Percentiles rank a stretch among this genome's conserved stretches.
These are phyloP conservation scores for Hermaeophaga mercurialis DNA, from an alignment of 2,888 invertebrate species.

Conservation along the genomic window DNA sequence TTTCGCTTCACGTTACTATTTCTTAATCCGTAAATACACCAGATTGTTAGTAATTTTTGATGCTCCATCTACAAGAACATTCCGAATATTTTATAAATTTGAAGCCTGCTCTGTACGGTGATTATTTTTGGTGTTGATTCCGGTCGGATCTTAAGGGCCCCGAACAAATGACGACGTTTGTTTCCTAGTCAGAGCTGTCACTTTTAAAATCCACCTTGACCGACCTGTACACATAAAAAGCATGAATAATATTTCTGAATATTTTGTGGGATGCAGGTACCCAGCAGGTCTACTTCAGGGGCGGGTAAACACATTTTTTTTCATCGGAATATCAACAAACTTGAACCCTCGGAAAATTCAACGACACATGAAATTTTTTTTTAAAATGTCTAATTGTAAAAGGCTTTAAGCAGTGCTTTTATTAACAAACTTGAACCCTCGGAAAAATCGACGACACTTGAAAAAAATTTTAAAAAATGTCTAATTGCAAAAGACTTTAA, in stretches of 20 bases:
- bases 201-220: conserved; percentile 37
- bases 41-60: too few relatives aligned
- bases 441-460: too few relatives aligned
- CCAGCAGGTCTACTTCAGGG: background rate
- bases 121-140: conserved; percentile 29
- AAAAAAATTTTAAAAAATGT: background rate
- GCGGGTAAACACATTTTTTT: background rate
- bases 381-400: background rate
- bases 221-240: conserved; percentile 31
- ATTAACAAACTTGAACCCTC: too few relatives aligned
- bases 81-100: too few relatives aligned
- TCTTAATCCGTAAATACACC: too few relatives aligned
- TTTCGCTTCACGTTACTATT: too few relatives aligned
- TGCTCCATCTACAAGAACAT: too few relatives aligned
- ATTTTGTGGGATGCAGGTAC: conserved; percentile 28
- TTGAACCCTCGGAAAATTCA: too few relatives aligned
- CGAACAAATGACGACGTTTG: conserved; percentile 37
- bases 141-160: conserved; percentile 28
- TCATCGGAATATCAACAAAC: background rate
- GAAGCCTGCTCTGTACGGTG: conserved; percentile 24
- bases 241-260: conserved; percentile 36
- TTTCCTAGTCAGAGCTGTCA: conserved; percentile 37
- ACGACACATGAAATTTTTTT: too few relatives aligned
- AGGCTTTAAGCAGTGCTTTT: too few relatives aligned
- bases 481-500: too few relatives aligned